These are phyloP conservation scores for Euleptes europaea DNA, from an alignment of 2,113 vertebrate genomes.

Conservation along the genomic window DNA sequence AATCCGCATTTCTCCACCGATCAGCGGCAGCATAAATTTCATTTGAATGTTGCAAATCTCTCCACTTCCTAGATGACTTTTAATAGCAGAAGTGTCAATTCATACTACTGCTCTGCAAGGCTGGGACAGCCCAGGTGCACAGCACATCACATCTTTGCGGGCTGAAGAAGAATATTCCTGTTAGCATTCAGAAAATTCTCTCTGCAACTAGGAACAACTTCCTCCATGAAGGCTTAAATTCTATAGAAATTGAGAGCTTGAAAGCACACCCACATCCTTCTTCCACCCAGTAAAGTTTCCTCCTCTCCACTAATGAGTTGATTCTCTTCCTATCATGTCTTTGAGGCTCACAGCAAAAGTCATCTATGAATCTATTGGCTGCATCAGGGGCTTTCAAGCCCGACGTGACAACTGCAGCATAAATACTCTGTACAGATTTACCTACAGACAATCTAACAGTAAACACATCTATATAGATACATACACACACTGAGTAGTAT, in stretches of 20 bases:
- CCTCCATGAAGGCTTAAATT: not conserved
- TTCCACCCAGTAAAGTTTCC: not conserved
- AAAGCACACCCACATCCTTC: not conserved
- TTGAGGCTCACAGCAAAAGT: not conserved
- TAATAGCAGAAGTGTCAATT: constrained; percentile 7
- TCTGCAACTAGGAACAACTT: not conserved
- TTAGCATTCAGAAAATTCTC: constrained; percentile 9
- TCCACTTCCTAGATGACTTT: constrained; percentile 4
- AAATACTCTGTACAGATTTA: not conserved
- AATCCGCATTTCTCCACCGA: not conserved
- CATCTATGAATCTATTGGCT: not conserved
- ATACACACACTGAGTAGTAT: not conserved
- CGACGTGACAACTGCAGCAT: not conserved
- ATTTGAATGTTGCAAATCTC: not conserved
- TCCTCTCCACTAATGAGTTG: not conserved
- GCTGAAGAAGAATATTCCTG: not conserved
- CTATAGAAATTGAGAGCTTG: constrained; percentile 2
- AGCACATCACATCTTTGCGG: not conserved
- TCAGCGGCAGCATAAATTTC: not conserved
- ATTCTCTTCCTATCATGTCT: not conserved
- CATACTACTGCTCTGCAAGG: not conserved
- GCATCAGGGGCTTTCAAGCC: not conserved
- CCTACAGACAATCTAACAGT: constrained; percentile 9
- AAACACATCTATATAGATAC: not conserved
- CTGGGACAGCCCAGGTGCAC: not conserved